Evolutionary conservation across 2,888 invertebrate species (phyloP), one percentile per base, ranked within the genome.

Genomic region (Abscondita cerata): DNA sequence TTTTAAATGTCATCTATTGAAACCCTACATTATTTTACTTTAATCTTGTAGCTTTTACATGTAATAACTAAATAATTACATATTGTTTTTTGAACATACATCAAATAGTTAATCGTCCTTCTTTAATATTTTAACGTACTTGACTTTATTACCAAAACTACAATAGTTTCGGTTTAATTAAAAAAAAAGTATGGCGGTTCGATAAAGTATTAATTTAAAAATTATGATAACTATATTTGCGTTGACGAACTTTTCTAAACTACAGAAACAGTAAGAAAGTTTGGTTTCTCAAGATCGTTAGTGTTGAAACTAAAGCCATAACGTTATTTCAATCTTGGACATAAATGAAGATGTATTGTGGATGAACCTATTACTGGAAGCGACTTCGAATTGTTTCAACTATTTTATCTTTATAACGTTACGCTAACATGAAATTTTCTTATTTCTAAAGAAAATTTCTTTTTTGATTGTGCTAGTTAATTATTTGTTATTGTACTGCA

Each of bases 271-370:
- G 59, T 53, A 62, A 58, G 65, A 65, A 67, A 67, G 67, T 67
- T 67, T 52, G 59, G 64, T 62, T 65, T 68, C 62, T 66, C 65
- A 56, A 64, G 65, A 66, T 68, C 61, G 65, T 65, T 69, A 72
- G 73, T 72, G 75, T 71, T 75, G 73, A 76, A 78, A 77, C 74
- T 77, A 75, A 72, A 70, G 75, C 77, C 72, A 77, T 77, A 77
- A 78, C 76, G 77, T 77, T 75, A 76, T 76, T 76, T 78, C 77
- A 77, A 77, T 77, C 73, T 75, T 71, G 70, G 78, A 78, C 78
- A 72, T 77, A 77, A 78, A 78, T 78, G 78, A 78, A 77, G 78
- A 78, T 71, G 76, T 76, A 78, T 77, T 72, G 75, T 70, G 70
- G 71, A 69, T 68, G 73, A 72, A 70, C 70, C 76, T 76, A 76